phyloP scores from a whole-genome alignment of 1,140 invertebrate species.

The Platorchestia sp. region DNA sequence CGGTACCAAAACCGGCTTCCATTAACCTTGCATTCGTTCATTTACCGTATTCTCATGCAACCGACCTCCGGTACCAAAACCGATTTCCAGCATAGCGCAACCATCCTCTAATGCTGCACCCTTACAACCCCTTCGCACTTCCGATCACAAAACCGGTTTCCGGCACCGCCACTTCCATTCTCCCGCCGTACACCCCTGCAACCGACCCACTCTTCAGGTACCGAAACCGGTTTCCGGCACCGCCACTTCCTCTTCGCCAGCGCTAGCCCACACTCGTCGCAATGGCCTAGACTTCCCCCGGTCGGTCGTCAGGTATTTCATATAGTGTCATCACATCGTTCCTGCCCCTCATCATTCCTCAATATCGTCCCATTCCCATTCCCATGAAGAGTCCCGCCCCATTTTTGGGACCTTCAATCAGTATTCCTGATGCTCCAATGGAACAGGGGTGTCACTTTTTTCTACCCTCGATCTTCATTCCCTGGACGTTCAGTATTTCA shows the following conservation, averaged over 20 bases:
- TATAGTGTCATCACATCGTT: slow-evolving; percentile 27
- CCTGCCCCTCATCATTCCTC: slow-evolving; percentile 38
- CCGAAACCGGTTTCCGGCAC: not conserved
- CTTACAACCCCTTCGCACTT: not conserved
- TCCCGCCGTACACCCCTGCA: too few species aligned
- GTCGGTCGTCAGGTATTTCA: slow-evolving; percentile 38
- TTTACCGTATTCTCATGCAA: too few species aligned
- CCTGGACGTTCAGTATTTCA: not conserved
- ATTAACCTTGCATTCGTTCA: too few species aligned
- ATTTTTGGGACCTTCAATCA: slow-evolving; percentile 49
- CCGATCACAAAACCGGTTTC: not conserved
- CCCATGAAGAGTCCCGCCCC: slow-evolving; percentile 4
- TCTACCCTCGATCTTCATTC: not conserved
- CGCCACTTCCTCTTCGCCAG: too few species aligned
- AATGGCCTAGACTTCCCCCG: not conserved
- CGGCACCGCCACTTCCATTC: too few species aligned
- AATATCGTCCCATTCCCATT: slow-evolving; percentile 28
- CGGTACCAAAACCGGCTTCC: not conserved
- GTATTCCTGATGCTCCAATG: slow-evolving; percentile 34
- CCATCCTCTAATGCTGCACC: not conserved
- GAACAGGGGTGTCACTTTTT: not conserved
- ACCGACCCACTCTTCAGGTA: not conserved
- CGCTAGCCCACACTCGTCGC: not conserved
- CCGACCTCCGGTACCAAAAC: not conserved
- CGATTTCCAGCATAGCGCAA: not conserved